Conservation (phyloP, 1,140 invertebrate genomes). For the Acromyrmex charruanus region DNA sequence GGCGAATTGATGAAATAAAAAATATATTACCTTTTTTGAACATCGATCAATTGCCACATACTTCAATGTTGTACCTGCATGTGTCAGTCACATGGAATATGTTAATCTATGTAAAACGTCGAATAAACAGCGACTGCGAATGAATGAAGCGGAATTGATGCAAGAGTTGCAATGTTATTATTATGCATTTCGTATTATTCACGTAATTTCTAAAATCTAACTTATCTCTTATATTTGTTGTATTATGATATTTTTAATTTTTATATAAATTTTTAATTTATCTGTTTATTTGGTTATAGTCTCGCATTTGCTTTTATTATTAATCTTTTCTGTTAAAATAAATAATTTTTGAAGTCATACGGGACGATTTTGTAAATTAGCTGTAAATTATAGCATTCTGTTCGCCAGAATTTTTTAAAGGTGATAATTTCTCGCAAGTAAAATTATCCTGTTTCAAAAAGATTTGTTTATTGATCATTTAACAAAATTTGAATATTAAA, state of each 20-base stretch:
- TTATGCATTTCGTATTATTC: not conserved
- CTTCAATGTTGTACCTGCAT: not conserved
- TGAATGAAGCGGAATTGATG: not conserved
- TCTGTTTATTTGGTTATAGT: not conserved
- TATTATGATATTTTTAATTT: not conserved
- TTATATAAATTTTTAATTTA: not conserved
- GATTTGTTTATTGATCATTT: not conserved
- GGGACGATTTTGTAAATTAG: not conserved
- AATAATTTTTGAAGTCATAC: not conserved
- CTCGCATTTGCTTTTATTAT: not conserved
- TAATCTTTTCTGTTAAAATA: not conserved
- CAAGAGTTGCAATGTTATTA: not conserved
- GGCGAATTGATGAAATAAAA: not conserved
- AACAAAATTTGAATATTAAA: conserved; percentile 5
- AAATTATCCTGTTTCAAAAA: not conserved
- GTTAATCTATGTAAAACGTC: not conserved
- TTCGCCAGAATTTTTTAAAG: not conserved
- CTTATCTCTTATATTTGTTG: not conserved
- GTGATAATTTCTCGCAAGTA: not conserved
- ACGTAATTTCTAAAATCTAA: not conserved
- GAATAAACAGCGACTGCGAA: not conserved
- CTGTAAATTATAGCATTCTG: not conserved
- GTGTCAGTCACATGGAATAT: not conserved
- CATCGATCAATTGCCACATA: not conserved
- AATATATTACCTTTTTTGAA: not conserved